Evolutionary conservation across 2,797 vertebrate genomes (phyloP), one percentile per base, ranked within the genome.

Genomic region (Carapus acus): DNA sequence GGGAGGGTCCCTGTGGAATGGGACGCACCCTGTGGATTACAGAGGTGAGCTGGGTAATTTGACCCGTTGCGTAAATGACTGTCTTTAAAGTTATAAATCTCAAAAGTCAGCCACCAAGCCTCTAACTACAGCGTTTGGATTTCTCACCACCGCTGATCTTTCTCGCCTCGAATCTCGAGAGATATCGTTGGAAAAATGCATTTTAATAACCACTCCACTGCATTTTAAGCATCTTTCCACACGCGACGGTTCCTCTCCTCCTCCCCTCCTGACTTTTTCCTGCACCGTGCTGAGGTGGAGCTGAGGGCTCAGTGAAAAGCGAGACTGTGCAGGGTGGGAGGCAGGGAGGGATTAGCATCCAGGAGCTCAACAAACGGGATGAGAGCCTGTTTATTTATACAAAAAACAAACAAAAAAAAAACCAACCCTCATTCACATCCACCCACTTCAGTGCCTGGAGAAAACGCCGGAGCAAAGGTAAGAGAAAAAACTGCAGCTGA

Each of bases 21-120:
- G 24, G 47, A 31, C 31, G 55, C 36, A 9, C 67, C 61, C 48
- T 54, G 40, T 49, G 43, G 55, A 52, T 63, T 60, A 69, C 52
- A 75, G 65, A 60, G 58, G 47, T 54, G 34, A 60, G 43, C 7
- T 16, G 34, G 69, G 62, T 55, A 66, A 69, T 76, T 69, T 40
- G 40, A 27, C 62, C 40, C 24, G 56, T 23, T 63, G 61, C 71
- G 1, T 33, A 46, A 41, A 51, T 58, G 39, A 34, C 20, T 14
- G 9, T 31, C 39, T 48, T 61, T 58, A 54, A 54, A 65, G 67
- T 43, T 7, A 31, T 24, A 65, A 27, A 54, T 61, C 44, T 34
- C 45, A 24, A 6, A 7, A 27, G 43, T n/a, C 3, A 13, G 43
- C 18, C 34, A 6, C 34, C 20, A 47, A 18, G n/a, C 29, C 8